phyloP scores from a whole-genome alignment of 1,140 invertebrate species.

The Agrypnia vestita region DNA sequence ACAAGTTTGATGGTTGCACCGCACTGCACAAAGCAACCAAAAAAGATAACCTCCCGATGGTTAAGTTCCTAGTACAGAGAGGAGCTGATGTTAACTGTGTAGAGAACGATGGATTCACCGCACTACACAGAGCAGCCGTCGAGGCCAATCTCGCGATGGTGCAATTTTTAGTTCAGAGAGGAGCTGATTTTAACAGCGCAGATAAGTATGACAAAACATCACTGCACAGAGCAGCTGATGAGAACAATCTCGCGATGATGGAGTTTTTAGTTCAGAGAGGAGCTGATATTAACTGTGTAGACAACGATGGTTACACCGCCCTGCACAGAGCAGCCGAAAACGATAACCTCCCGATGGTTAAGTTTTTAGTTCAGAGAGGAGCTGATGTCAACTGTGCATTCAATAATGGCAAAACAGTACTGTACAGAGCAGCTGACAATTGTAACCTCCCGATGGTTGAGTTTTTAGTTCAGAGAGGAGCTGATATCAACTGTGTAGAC shows the following conservation, averaged over 20 bases:
- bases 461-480: no score
- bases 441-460: background rate
- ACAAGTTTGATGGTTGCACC: background rate
- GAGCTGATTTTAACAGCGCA: background rate
- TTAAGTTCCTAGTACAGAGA: background rate
- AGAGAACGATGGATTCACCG: background rate
- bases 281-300: no score
- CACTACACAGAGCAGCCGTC: background rate
- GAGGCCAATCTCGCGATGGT: background rate
- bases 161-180: no score
- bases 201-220: background rate
- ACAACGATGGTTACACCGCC: no score
- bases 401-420: background rate
- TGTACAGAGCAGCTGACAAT: background rate
- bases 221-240: background rate
- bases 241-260: background rate
- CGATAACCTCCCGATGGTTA: no score
- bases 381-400: background rate
- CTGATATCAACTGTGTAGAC: no score
- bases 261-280: no score
- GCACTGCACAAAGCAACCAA: background rate
- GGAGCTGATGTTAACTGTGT: background rate
- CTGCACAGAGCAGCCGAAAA: background rate
- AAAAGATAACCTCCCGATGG: background rate
- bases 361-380: no score